These are phyloP conservation scores for Entomobrya multifasciata DNA, from an alignment of 2,888 invertebrate species.

Conservation along the genomic window DNA sequence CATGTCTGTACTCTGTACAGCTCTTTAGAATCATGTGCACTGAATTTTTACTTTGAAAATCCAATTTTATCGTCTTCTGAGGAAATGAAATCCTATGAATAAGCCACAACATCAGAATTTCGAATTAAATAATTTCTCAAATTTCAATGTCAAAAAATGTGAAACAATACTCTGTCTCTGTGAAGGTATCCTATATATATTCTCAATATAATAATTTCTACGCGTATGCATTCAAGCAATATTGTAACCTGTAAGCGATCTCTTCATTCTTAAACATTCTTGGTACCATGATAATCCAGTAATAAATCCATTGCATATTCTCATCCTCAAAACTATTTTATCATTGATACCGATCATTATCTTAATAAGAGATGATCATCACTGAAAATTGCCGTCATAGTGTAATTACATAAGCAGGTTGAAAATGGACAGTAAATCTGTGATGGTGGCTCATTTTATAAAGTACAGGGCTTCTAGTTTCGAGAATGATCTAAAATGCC, in stretches of 20 bases:
- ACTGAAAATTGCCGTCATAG: conserved; percentile 39
- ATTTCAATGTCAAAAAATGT: too few relatives aligned
- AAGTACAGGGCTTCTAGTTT: too few relatives aligned
- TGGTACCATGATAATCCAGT: too few relatives aligned
- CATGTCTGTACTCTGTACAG: too few relatives aligned
- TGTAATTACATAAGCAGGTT: neutral
- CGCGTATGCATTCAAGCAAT: neutral
- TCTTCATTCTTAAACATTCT: too few relatives aligned
- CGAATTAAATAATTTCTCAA: conserved; percentile 33
- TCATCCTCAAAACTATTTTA: conserved; percentile 40
- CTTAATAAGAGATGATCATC: conserved; percentile 49
- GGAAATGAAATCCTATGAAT: conserved; percentile 6
- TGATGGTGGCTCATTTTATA: neutral
- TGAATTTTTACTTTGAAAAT: too few relatives aligned
- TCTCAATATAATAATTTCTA: too few relatives aligned
- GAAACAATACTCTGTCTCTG: too few relatives aligned
- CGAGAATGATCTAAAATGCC: too few relatives aligned
- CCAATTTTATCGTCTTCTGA: conserved; percentile 17
- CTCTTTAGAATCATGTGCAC: too few relatives aligned
- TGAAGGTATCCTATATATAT: too few relatives aligned
- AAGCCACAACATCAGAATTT: neutral
- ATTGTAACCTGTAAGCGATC: too few relatives aligned
- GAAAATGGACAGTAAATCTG: neutral
- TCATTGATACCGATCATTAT: conserved; percentile 58
- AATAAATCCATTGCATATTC: conserved; percentile 3